Percentiles rank a stretch among this genome's conserved stretches.
Evolutionary conservation across 2,113 vertebrate genomes (phyloP).

Genomic region (Eublepharis macularius): DNA sequence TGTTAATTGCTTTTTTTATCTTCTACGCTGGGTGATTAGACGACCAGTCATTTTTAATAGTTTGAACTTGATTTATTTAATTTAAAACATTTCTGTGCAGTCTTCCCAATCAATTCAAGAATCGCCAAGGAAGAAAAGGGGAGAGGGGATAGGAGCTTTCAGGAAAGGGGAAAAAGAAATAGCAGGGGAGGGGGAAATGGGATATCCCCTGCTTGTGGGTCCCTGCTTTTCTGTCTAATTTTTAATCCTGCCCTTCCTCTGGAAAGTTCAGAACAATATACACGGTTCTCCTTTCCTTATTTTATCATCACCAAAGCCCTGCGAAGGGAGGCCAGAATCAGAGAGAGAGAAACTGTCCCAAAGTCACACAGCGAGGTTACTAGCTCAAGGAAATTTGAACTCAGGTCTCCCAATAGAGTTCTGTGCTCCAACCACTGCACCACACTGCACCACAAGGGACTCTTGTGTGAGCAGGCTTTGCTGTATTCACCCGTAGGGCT

Average conservation of each 20-base stretch:
- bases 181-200: too few species aligned
- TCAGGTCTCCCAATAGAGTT: too few species aligned
- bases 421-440: background rate
- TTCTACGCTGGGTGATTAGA: background rate
- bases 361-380: background rate
- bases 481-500: slow-evolving; percentile 38
- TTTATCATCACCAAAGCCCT: background rate
- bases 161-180: too few species aligned
- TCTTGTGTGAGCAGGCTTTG: slow-evolving; percentile 5
- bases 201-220: too few species aligned
- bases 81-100: too few species aligned
- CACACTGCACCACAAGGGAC: background rate
- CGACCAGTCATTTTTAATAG: background rate
- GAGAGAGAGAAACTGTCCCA: background rate
- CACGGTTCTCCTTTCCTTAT: background rate
- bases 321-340: too few species aligned
- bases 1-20: too few species aligned
- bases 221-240: background rate
- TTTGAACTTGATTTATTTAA: background rate
- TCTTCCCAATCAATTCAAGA: too few species aligned
- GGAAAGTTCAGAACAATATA: too few species aligned
- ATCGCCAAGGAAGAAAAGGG: too few species aligned
- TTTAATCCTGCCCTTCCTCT: background rate
- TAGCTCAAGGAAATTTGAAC: background rate
- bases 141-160: too few species aligned